These are phyloP conservation scores for Mormyrops attenuatus DNA, from an alignment of 2,797 vertebrate species.

Conservation along the genomic window DNA sequence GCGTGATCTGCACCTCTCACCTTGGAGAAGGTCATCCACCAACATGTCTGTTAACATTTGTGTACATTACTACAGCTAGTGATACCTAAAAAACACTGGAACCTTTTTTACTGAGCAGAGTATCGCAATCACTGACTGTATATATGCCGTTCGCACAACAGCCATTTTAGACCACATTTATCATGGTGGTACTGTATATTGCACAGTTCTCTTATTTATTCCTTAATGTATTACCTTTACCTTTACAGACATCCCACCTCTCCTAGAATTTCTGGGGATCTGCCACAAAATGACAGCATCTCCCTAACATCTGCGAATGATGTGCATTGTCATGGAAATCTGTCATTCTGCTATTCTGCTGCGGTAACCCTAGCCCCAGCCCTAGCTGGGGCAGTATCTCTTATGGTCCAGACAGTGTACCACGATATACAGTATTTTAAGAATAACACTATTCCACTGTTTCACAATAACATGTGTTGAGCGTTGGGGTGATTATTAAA, in stretches of 20 bases:
- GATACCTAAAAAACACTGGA: background rate
- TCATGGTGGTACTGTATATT: background rate
- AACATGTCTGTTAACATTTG: background rate
- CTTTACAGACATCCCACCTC: background rate
- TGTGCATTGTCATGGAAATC: background rate
- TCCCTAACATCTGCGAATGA: background rate
- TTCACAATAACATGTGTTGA: background rate
- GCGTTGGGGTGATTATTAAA: background rate
- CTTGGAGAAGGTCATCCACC: slow-evolving; percentile 16
- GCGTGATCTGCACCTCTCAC: slow-evolving; percentile 30
- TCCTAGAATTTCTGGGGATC: background rate
- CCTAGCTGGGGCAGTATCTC: background rate
- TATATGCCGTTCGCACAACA: background rate
- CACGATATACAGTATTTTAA: background rate
- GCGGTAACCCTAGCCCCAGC: background rate
- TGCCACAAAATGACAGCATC: background rate
- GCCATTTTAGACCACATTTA: background rate
- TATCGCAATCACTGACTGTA: background rate
- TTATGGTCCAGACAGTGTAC: background rate
- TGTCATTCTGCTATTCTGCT: background rate
- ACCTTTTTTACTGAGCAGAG: background rate
- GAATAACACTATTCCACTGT: background rate
- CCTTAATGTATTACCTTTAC: background rate
- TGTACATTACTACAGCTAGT: background rate
- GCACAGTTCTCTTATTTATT: background rate